Percentiles rank a stretch among this genome's conserved stretches.
Evolutionary conservation across 2,888 invertebrate genomes (phyloP).

Genomic region (Seira sanloemensis): DNA sequence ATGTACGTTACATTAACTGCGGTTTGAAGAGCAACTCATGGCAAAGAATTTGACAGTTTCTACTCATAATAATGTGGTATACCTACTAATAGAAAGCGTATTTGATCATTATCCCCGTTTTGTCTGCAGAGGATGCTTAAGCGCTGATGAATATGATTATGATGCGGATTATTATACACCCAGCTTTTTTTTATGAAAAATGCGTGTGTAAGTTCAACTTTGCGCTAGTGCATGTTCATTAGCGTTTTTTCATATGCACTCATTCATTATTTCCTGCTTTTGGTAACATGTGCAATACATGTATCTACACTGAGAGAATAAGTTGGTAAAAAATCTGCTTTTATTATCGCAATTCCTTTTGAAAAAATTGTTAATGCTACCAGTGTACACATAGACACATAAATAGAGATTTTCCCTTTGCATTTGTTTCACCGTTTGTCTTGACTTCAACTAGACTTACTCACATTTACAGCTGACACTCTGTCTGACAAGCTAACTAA

Average conservation of each 20-base stretch:
- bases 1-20: not conserved
- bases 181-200: not conserved
- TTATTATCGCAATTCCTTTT: too few relatives aligned
- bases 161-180: too few relatives aligned
- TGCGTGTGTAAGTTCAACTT: not conserved
- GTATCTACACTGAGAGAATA: too few relatives aligned
- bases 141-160: too few relatives aligned
- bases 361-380: too few relatives aligned
- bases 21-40: not conserved
- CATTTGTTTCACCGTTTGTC: too few relatives aligned
- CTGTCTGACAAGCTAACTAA: not conserved
- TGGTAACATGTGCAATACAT: not conserved
- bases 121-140: too few relatives aligned
- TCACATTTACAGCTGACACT: conserved; percentile 27
- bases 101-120: too few relatives aligned
- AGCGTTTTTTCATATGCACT: not conserved
- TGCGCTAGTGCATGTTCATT: not conserved
- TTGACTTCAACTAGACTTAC: not conserved
- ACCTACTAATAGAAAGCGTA: too few relatives aligned
- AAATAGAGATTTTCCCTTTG: too few relatives aligned
- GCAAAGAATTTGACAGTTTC: not conserved
- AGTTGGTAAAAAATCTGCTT: too few relatives aligned
- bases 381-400: too few relatives aligned
- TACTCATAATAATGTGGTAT: not conserved
- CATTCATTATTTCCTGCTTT: not conserved